Conservation (phyloP, 2,113 vertebrate species). For the Pygathrix nemaeus region DNA sequence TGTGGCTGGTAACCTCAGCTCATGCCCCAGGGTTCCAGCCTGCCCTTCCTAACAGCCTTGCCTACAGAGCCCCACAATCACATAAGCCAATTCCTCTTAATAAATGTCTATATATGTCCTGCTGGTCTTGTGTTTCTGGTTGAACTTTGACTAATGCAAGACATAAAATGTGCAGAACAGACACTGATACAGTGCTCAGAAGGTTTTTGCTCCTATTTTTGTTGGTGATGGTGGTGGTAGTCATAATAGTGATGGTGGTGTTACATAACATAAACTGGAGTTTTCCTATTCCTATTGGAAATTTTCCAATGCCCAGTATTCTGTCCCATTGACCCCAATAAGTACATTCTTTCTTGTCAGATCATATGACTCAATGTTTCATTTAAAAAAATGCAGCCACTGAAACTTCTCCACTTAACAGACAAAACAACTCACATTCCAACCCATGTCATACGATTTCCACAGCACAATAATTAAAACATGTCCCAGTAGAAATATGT, state of each 20-base stretch:
- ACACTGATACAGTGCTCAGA: neutral
- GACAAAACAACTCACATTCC: slow-evolving; percentile 14
- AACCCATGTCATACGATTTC: neutral
- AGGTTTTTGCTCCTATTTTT: neutral
- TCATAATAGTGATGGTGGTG: neutral
- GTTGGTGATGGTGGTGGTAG: no score
- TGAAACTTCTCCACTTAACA: neutral
- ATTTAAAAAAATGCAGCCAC: neutral
- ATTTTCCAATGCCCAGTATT: neutral
- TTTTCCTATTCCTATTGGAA: neutral
- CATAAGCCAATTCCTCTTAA: neutral
- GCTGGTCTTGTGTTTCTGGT: neutral
- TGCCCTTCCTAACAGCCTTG: neutral
- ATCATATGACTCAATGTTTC: neutral
- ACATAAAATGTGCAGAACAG: neutral
- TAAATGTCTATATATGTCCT: neutral
- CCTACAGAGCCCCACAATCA: neutral
- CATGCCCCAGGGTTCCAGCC: neutral
- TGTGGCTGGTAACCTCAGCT: neutral
- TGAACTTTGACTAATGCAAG: neutral
- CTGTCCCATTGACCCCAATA: neutral
- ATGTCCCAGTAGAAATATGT: neutral
- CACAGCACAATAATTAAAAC: neutral
- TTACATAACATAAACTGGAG: neutral
- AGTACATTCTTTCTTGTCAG: neutral